Conservation (phyloP, 2,888 invertebrate species). For the Melieria picta region DNA sequence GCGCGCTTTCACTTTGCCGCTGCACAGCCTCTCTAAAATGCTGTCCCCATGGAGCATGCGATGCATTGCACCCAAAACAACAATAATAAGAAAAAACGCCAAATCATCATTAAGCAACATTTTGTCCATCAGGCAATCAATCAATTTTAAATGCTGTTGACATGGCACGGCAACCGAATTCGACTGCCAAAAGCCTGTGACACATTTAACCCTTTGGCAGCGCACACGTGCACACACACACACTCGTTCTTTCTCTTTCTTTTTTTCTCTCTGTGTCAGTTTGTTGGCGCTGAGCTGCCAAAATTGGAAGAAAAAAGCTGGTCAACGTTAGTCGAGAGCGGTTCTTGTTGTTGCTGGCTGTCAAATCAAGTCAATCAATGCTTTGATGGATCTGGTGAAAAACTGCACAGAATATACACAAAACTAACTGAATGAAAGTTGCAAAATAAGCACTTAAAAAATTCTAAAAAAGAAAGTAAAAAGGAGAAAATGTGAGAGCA, state of each 20-base stretch:
- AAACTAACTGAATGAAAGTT: no score
- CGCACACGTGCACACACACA: neutral
- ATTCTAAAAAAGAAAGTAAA: no score
- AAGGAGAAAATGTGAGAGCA: no score
- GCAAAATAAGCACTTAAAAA: no score
- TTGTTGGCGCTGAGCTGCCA: no score
- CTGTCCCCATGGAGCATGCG: neutral
- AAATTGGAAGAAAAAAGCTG: no score
- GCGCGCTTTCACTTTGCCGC: slow-evolving; percentile 24
- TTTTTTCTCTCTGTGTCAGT: neutral
- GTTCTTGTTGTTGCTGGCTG: neutral
- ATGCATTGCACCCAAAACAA: slow-evolving; percentile 3
- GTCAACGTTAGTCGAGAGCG: no score
- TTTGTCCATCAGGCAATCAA: slow-evolving; percentile 33
- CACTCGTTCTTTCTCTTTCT: neutral
- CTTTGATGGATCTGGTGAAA: no score
- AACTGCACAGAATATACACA: no score
- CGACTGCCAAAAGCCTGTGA: slow-evolving; percentile 1
- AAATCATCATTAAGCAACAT: slow-evolving; percentile 18
- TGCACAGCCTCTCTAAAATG: neutral
- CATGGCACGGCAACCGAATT: slow-evolving; percentile 26
- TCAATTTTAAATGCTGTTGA: slow-evolving; percentile 35
- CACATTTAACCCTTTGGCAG: neutral
- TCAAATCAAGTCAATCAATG: no score
- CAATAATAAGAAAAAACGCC: slow-evolving; percentile 19